Conservation (phyloP, 2,113 vertebrate genomes). For the Micromys minutus region DNA sequence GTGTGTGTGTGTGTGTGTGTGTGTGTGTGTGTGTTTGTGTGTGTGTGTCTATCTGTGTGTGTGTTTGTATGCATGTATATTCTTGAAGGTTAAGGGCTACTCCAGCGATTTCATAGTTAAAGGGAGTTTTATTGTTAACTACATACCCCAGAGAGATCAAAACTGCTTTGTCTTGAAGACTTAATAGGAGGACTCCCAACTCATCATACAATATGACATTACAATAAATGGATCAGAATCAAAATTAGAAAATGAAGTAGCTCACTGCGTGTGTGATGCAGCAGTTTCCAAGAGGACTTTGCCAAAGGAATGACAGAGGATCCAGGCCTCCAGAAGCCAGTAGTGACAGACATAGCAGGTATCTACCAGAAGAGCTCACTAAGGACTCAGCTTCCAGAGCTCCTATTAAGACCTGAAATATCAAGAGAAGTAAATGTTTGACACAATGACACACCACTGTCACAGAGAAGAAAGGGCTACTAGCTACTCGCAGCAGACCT, state of each 20-base stretch:
- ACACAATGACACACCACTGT: background rate
- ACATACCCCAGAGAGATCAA: background rate
- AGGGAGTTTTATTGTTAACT: background rate
- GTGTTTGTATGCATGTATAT: background rate
- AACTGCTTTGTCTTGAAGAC: background rate
- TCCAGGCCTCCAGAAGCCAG: background rate
- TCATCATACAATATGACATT: background rate
- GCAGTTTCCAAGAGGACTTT: background rate
- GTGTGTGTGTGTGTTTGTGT: background rate
- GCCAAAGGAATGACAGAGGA: background rate
- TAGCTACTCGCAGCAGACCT: background rate
- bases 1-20: background rate
- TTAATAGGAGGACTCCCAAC: background rate
- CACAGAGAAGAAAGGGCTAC: background rate
- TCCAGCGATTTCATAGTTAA: background rate
- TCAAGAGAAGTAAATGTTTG: background rate
- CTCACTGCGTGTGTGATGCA: rapidly evolving
- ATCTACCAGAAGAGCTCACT: background rate
- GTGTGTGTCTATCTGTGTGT: background rate
- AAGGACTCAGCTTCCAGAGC: background rate
- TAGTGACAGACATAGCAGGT: background rate
- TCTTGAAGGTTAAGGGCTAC: background rate
- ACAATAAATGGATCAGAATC: background rate
- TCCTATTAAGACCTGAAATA: background rate
- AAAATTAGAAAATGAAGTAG: background rate